Evolutionary conservation across 2,888 invertebrate species (phyloP), one percentile per base, ranked within the genome.

Genomic region (Acanthacorydalis orientalis): DNA sequence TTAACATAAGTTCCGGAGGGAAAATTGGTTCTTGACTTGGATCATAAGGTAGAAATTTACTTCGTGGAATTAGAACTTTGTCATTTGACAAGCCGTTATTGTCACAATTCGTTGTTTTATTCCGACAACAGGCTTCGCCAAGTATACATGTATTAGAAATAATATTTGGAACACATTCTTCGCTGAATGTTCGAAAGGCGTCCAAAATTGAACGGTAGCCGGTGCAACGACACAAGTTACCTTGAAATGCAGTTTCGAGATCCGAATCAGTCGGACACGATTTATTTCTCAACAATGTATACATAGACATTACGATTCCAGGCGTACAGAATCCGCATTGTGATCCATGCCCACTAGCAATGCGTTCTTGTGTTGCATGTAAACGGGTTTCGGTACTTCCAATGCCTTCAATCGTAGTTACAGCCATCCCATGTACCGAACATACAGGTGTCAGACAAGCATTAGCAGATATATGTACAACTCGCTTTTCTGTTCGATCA

Each of bases 231-330:
- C 93, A 95, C 8, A 95, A 68, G 57, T 77, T 78, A 59, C 89
- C 88, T 71, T 89, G 88, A 54, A 89, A 79, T 0, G 87, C 78
- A 7, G 77, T 72, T 64, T 90, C 89, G 54, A 92, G 67, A 52
- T 91, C 81, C 11, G 74, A 65, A 72, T 85, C 81, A 0, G 74
- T 70, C 6, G 92, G 87, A 57, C 75, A 73, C 0, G 76, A 71
- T 39, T 77, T 75, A 55, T 75, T 83, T 57, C 95, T 69, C 0
- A 95, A 67, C 39, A 95, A 68, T 0, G 90, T 73, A 59, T 93
- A 95, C 90, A 95, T 91, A 1, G 93, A 92, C 95, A 96, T 96
- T 0, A 96, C 88, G 51, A 96, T 90, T 31, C 95, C 95, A 0
- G 93, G 93, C 0, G 93, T 93, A 57, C 92, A 93, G 63, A 90